Conservation (phyloP, 2,888 invertebrate genomes). For the Drosophila pseudotalamancana region DNA sequence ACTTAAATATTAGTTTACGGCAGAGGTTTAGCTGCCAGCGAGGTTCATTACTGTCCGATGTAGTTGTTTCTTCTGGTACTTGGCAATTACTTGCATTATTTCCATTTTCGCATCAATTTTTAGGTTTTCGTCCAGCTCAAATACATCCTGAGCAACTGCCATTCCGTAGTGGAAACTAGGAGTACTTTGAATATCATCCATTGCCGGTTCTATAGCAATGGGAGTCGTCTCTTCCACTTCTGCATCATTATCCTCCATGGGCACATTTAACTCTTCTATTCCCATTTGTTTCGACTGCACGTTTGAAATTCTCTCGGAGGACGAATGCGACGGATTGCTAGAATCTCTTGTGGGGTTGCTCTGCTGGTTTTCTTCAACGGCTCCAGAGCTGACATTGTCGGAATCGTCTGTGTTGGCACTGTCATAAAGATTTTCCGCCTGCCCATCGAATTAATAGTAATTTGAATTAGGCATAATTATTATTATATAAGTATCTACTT, state of each 20-base stretch:
- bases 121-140: constrained; percentile 39
- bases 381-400: constrained; percentile 17
- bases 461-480: background rate
- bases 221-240: constrained; percentile 45
- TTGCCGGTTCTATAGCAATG: constrained; percentile 18
- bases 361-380: constrained; percentile 14
- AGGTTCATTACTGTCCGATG: constrained; percentile 43
- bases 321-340: background rate
- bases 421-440: constrained; percentile 46
- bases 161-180: constrained; percentile 50
- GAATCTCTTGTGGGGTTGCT: background rate
- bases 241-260: constrained; percentile 39
- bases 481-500: constrained; percentile 10
- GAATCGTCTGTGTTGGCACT: constrained; percentile 46
- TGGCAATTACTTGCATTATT: constrained; percentile 53
- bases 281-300: constrained; percentile 4
- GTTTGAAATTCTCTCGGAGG: background rate
- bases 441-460: background rate
- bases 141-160: constrained; percentile 54
- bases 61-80: constrained; percentile 48
- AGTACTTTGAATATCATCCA: constrained; percentile 29
- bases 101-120: constrained; percentile 56
- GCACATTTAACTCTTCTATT: constrained; percentile 46
- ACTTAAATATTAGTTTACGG: background rate
- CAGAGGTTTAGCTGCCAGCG: constrained; percentile 18